Evolutionary conservation across 2,888 invertebrate species (phyloP).

Genomic region (Athalia rosae): DNA sequence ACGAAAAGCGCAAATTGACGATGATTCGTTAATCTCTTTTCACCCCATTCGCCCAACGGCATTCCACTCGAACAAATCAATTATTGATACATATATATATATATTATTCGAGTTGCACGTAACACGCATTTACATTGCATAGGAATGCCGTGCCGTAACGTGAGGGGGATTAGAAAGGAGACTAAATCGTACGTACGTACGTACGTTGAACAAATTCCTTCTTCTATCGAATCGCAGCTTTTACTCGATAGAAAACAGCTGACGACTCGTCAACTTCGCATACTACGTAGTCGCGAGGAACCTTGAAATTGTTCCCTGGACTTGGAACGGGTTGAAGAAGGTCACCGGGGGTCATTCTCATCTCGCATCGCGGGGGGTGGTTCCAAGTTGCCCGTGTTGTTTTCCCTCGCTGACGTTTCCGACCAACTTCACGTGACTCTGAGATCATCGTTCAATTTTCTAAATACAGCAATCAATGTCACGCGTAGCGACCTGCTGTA

Average conservation of each 20-base stretch:
- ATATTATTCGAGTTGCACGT: not conserved
- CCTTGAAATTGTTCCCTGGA: constrained; percentile 41
- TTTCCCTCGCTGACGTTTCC: constrained; percentile 21
- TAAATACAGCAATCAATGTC: not conserved
- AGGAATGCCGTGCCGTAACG: not conserved
- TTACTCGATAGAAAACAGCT: constrained; percentile 36
- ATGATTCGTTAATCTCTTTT: not conserved
- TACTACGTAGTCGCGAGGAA: constrained; percentile 14
- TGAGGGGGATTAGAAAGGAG: constrained; percentile 34
- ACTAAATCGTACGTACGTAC: not conserved
- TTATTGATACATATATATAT: not conserved
- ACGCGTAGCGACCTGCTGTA: not conserved
- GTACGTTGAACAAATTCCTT: constrained; percentile 19
- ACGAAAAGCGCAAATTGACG: not conserved
- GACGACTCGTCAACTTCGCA: not conserved
- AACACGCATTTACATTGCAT: not conserved
- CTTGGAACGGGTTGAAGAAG: constrained; percentile 35
- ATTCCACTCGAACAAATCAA: too few relatives aligned
- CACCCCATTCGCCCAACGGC: too few relatives aligned
- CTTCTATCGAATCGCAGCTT: not conserved
- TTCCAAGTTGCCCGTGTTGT: constrained; percentile 16
- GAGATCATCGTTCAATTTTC: too few relatives aligned
- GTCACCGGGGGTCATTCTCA: constrained; percentile 29
- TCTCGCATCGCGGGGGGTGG: constrained; percentile 4
- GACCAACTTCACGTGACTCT: too few relatives aligned